A percentile compares a stretch with the other conserved stretches of the same genome.
phyloP scores from a whole-genome alignment of 2,888 invertebrate species.

The Ectemnius cavifrons region DNA sequence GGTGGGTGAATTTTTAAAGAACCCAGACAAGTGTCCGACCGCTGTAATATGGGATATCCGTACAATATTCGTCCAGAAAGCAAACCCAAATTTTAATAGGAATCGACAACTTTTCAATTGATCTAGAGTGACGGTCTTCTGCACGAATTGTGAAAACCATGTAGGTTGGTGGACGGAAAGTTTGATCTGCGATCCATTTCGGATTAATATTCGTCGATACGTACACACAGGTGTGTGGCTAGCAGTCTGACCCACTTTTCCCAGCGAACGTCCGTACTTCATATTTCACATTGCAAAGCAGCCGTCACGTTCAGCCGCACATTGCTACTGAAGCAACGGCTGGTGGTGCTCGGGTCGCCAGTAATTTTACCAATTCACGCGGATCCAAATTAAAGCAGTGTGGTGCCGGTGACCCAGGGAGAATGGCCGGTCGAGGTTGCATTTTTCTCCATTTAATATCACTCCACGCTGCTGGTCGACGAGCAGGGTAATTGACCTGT shows the following conservation, averaged over 20 bases:
- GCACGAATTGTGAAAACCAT: too few species aligned
- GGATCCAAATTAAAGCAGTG: constrained; percentile 12
- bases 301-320: constrained; percentile 42
- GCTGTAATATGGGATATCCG: too few species aligned
- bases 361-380: constrained; percentile 31
- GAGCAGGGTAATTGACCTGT: too few species aligned
- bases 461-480: background rate
- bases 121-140: too few species aligned
- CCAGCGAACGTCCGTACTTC: constrained; percentile 36
- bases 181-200: background rate
- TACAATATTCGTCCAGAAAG: too few species aligned
- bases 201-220: background rate
- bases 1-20: too few species aligned
- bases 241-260: constrained; percentile 25
- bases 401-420: too few species aligned
- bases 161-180: too few species aligned
- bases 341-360: constrained; percentile 9
- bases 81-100: too few species aligned
- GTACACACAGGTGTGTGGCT: constrained; percentile 13
- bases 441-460: constrained; percentile 8
- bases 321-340: constrained; percentile 10
- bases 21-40: too few species aligned
- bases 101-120: too few species aligned
- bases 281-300: constrained; percentile 49
- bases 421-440: too few species aligned